Base-by-base conservation (phyloP, 2,888 invertebrate genomes). In the Rhingia rostrata region DNA sequence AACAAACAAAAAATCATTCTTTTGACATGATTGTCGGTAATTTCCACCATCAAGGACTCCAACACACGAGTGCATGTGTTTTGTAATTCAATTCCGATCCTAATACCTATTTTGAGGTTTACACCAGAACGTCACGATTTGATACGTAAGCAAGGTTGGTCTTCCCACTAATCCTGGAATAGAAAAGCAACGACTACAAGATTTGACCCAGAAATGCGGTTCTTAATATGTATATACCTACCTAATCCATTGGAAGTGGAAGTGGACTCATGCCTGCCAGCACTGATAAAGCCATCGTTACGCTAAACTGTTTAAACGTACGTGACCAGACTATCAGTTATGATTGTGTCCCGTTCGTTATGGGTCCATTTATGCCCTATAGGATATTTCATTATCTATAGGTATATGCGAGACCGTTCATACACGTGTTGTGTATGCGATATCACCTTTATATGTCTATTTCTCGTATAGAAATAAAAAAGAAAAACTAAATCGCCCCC, bases 241-340 rank as follows among this genome's bases (percentile, higher is more conserved):
- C 41, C 22, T 22, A 22, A 22, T 22, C 22, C 22, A 22, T 22
- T 22, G 22, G 22, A 22, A 22, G 22, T 22, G 22, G 22, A 22
- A 22, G 22, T 69, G 83, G 73, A 79, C 73, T 69, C 61, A 67
- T 69, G 79, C 69, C 83, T 83, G 83, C 73, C 83, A 83, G 74
- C 74, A 70, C 58, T 80, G 84, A 84, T 80, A 84, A 84, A 80
- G 84, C 56, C 84, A 66, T 84, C 84, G 80, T 84, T 84, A 74
- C 79, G 84, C 74, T 84, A 84, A 84, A 84, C 84, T 84, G 80
- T 84, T 84, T 74, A 70, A 75, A 70, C 66, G 74, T 70, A 84
- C 84, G 84, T 84, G 84, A 80, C 80, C 37, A 54, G 75, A 84
- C 79, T 84, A 80, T 80, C 69, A 75, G 67, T 69, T 64, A 83